These are phyloP conservation scores for Brachionus calyciflorus DNA, from an alignment of 1,140 invertebrate species.

Conservation along the genomic window DNA sequence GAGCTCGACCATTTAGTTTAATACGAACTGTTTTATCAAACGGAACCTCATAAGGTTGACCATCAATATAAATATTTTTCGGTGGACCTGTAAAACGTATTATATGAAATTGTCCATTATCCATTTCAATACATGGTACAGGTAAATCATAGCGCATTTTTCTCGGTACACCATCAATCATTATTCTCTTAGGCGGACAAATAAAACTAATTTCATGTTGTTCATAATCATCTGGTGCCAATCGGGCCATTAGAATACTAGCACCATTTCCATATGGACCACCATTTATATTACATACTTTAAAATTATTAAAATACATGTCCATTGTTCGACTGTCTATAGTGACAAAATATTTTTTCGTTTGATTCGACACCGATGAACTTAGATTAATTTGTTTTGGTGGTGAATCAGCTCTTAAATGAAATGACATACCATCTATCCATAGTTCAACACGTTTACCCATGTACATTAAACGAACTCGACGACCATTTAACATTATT, in stretches of 20 bases:
- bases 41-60: constrained; percentile 69
- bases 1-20: constrained; percentile 70
- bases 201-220: constrained; percentile 42
- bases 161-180: constrained; percentile 30
- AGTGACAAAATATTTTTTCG: constrained; percentile 7
- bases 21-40: constrained; percentile 74
- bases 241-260: neutral
- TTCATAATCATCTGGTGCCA: constrained; percentile 29
- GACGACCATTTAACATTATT: constrained; percentile 28
- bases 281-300: constrained; percentile 31
- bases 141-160: constrained; percentile 44
- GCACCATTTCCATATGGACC: constrained; percentile 16
- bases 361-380: neutral
- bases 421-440: constrained; percentile 36
- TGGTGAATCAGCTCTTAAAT: constrained; percentile 38
- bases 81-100: constrained; percentile 86
- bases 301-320: constrained; percentile 45
- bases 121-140: constrained; percentile 46
- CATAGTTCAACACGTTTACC: constrained; percentile 32
- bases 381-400: constrained; percentile 29
- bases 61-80: constrained; percentile 83
- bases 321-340: constrained; percentile 41
- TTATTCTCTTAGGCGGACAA: constrained; percentile 34
- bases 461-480: constrained; percentile 43
- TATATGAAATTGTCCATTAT: constrained; percentile 63